A percentile compares a stretch with the other conserved stretches of the same genome.
phyloP scores from a whole-genome alignment of 1,140 invertebrate species.

The Trinorchestia longiramus region DNA sequence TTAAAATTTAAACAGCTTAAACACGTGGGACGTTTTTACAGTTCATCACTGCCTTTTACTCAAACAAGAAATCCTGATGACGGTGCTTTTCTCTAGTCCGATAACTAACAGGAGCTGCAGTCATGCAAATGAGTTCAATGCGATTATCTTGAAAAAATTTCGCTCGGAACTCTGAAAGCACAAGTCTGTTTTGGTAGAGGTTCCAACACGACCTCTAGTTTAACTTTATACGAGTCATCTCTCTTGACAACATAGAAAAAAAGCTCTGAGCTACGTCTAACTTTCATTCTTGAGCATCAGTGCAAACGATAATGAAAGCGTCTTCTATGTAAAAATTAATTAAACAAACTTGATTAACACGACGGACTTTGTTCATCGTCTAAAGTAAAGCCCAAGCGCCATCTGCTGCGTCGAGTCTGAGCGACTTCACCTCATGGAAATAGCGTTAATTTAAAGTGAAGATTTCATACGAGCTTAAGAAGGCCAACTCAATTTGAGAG shows the following conservation, averaged over 20 bases:
- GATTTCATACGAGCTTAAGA: background rate
- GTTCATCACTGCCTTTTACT: background rate
- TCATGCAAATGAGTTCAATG: background rate
- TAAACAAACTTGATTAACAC: background rate
- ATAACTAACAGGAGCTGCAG: background rate
- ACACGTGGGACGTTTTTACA: background rate
- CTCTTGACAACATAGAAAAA: background rate
- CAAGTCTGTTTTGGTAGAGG: background rate
- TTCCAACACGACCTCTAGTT: background rate
- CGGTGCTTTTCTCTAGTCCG: too few relatives aligned
- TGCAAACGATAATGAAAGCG: background rate
- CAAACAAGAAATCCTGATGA: background rate
- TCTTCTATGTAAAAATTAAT: background rate
- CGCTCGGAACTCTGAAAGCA: background rate
- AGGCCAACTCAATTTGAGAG: background rate
- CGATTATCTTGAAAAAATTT: background rate
- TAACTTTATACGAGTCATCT: background rate
- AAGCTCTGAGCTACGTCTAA: background rate
- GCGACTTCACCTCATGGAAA: background rate
- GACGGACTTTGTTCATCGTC: background rate
- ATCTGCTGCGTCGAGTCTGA: background rate
- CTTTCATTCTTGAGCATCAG: background rate
- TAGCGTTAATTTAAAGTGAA: conserved; percentile 2
- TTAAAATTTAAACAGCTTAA: background rate
- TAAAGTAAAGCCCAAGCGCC: background rate